A percentile compares a stretch with the other conserved stretches of the same genome.
These are phyloP conservation scores for Scolanthus callimorphus DNA, from an alignment of 92 coral and sea anemone species.

Conservation along the genomic window DNA sequence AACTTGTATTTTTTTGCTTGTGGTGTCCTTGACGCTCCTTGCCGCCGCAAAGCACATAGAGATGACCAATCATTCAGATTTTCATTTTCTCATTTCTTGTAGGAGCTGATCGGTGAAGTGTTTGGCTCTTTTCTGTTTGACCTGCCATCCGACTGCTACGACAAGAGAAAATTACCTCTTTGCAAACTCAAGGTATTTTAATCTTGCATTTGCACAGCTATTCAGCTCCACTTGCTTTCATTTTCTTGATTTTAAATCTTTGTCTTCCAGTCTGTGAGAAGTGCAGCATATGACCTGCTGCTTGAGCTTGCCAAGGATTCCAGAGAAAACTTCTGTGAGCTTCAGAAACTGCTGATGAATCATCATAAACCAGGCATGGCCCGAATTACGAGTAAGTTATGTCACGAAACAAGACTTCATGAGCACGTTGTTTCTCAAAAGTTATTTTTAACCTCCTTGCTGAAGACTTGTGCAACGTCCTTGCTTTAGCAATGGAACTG, in stretches of 20 bases:
- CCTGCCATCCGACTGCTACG: conserved; percentile 76
- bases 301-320: conserved; percentile 86
- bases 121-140: conserved; percentile 87
- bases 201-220: neutral
- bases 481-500: too few relatives aligned
- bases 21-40: too few relatives aligned
- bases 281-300: conserved; percentile 89
- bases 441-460: too few relatives aligned
- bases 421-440: too few relatives aligned
- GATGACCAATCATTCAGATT: too few relatives aligned
- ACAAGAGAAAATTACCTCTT: conserved; percentile 71
- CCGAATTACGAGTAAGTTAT: conserved; percentile 5
- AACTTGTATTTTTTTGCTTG: too few relatives aligned
- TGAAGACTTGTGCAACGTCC: too few relatives aligned
- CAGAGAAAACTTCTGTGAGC: conserved; percentile 80
- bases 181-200: conserved; percentile 76
- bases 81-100: too few relatives aligned
- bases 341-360: conserved; percentile 77
- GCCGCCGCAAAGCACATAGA: too few relatives aligned
- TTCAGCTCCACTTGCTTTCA: neutral
- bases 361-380: conserved; percentile 85
- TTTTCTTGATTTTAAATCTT: neutral
- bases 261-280: conserved; percentile 62
- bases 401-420: too few relatives aligned
- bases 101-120: conserved; percentile 77